Percentiles rank a stretch among this genome's conserved stretches.
Conservation (phyloP, 2,888 invertebrate species). For the Philereme vetulata region DNA sequence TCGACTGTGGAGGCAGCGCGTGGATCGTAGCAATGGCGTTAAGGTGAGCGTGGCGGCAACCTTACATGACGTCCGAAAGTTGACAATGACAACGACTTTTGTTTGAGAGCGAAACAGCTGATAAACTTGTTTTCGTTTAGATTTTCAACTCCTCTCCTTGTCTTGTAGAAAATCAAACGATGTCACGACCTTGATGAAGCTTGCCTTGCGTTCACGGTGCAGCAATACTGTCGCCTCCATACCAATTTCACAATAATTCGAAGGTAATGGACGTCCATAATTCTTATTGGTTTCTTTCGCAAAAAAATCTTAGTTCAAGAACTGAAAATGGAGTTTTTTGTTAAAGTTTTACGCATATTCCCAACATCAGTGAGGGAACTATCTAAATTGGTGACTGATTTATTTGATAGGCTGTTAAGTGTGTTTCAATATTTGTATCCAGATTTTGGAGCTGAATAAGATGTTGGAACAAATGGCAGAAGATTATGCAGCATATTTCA, state of each 20-base stretch:
- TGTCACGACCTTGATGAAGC: slow-evolving; percentile 27
- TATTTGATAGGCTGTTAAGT: slow-evolving; percentile 63
- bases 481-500: slow-evolving; percentile 83
- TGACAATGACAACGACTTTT: too few relatives aligned
- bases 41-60: too few relatives aligned
- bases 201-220: slow-evolving; percentile 13
- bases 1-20: too few relatives aligned
- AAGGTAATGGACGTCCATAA: slow-evolving; percentile 41
- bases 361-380: slow-evolving; percentile 64
- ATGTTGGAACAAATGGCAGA: slow-evolving; percentile 81
- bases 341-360: slow-evolving; percentile 59
- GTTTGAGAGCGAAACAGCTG: too few relatives aligned
- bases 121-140: too few relatives aligned
- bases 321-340: slow-evolving; percentile 61
- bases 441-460: slow-evolving; percentile 63
- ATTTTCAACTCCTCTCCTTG: too few relatives aligned
- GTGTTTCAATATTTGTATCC: slow-evolving; percentile 75
- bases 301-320: slow-evolving; percentile 18
- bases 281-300: slow-evolving; percentile 18
- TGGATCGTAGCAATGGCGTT: too few relatives aligned
- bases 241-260: slow-evolving; percentile 42
- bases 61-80: too few relatives aligned
- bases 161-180: slow-evolving; percentile 7
- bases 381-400: slow-evolving; percentile 67
- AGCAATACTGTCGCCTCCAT: slow-evolving; percentile 15